Percentiles rank a stretch among this genome's conserved stretches.
phyloP scores from a whole-genome alignment of 2,797 vertebrate genomes.

The Sebastes hubbsi region DNA sequence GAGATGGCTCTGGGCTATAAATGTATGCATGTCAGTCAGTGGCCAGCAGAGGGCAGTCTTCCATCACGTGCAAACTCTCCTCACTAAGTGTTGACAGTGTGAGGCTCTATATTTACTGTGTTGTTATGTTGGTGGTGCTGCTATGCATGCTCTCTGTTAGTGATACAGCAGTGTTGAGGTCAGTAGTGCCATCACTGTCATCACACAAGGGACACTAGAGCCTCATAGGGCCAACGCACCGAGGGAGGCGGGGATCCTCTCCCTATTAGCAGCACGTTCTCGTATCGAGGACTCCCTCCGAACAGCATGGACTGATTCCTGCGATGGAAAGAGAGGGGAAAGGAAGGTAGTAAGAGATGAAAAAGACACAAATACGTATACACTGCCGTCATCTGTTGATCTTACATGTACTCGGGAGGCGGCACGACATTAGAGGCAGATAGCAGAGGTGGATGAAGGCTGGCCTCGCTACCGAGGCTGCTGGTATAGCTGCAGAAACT shows the following conservation, averaged over 20 bases:
- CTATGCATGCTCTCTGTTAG: slow-evolving; percentile 39
- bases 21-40: slow-evolving; percentile 8
- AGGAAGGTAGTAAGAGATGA: slow-evolving; percentile 31
- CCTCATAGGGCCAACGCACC: slow-evolving; percentile 83
- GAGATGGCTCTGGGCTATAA: background rate
- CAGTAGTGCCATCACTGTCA: slow-evolving; percentile 34
- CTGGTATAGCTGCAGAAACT: slow-evolving; percentile 97
- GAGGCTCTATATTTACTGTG: background rate
- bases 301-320: slow-evolving; percentile 98
- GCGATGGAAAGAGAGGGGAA: slow-evolving; percentile 19
- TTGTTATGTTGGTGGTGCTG: background rate
- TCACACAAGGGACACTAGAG: slow-evolving; percentile 71
- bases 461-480: slow-evolving; percentile 92
- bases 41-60: slow-evolving; percentile 79
- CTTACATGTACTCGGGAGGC: slow-evolving; percentile 95
- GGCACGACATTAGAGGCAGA: slow-evolving; percentile 85
- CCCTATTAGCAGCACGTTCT: slow-evolving; percentile 95
- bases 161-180: slow-evolving; percentile 31
- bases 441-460: slow-evolving; percentile 87
- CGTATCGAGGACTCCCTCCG: slow-evolving; percentile 93
- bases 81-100: background rate
- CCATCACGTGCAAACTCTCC: slow-evolving; percentile 35
- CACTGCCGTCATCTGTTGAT: background rate
- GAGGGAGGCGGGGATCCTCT: slow-evolving; percentile 95
- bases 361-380: background rate